These are phyloP conservation scores for Spongia lamella DNA, from an alignment of 37 sponge, comb jelly and placozoan species.

Conservation along the genomic window DNA sequence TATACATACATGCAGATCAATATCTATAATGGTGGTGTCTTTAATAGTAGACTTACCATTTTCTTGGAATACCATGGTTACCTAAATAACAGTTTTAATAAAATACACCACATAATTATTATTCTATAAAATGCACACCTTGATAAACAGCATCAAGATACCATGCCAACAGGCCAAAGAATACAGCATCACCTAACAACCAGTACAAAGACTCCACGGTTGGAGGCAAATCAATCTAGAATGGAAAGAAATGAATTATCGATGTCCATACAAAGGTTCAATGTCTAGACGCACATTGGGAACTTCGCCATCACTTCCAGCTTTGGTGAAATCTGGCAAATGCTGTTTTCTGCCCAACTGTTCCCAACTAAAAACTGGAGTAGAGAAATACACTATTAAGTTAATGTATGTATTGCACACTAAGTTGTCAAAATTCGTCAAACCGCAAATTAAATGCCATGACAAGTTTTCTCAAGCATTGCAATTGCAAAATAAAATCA, in stretches of 20 bases:
- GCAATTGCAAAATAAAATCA: too few relatives aligned
- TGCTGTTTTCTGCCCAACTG: not conserved
- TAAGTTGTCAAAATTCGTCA: too few relatives aligned
- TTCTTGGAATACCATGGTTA: conserved; percentile 81
- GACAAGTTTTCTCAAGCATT: too few relatives aligned
- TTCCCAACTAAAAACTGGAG: not conserved
- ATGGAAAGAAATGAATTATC: not conserved
- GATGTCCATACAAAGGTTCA: not conserved
- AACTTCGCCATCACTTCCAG: too few relatives aligned
- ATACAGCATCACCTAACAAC: conserved; percentile 68
- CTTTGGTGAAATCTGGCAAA: not conserved
- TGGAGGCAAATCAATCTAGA: conserved; percentile 71
- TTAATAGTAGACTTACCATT: conserved; percentile 41
- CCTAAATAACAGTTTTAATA: conserved; percentile 11
- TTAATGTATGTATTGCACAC: too few relatives aligned
- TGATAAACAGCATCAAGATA: conserved; percentile 83
- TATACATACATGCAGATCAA: too few relatives aligned
- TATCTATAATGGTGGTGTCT: not conserved
- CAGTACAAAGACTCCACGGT: conserved; percentile 57
- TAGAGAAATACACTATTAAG: too few relatives aligned
- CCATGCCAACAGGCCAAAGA: conserved; percentile 90
- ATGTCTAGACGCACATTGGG: not conserved
- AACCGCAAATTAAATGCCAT: too few relatives aligned
- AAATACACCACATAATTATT: not conserved
- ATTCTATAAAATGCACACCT: conserved; percentile 26